Conservation (phyloP, 2,113 vertebrate species). For the Rissa tridactyla region DNA sequence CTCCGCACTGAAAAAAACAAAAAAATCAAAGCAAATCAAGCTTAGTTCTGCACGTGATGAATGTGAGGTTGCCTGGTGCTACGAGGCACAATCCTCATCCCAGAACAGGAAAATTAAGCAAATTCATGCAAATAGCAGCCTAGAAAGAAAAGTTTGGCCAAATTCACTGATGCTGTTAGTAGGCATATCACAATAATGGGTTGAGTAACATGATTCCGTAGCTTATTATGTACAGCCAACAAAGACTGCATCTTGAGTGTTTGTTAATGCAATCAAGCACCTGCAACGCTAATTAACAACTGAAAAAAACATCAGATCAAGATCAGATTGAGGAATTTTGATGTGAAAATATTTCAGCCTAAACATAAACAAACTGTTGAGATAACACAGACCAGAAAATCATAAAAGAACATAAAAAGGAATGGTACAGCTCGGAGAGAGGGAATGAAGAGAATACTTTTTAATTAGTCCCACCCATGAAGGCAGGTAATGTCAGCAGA, state of each 20-base stretch:
- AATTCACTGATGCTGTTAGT: slow-evolving; percentile 29
- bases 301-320: not conserved
- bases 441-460: not conserved
- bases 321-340: not conserved
- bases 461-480: not conserved
- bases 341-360: not conserved
- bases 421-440: not conserved
- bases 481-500: not conserved
- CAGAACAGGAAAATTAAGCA: slow-evolving; percentile 30
- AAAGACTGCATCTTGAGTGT: not conserved
- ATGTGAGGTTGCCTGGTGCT: not conserved
- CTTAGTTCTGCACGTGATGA: not conserved
- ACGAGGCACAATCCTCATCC: slow-evolving; percentile 11
- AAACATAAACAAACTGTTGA: not conserved
- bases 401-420: not conserved
- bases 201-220: slow-evolving; percentile 9
- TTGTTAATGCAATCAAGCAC: not conserved
- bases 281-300: not conserved
- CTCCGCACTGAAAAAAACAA: slow-evolving; percentile 82
- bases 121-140: slow-evolving; percentile 50
- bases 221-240: not conserved
- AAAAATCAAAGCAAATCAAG: slow-evolving; percentile 54
- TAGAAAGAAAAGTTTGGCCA: not conserved
- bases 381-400: not conserved
- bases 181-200: not conserved